Evolutionary conservation across 2,888 invertebrate genomes (phyloP), one percentile per base, ranked within the genome.

Genomic region (Noctua janthe): DNA sequence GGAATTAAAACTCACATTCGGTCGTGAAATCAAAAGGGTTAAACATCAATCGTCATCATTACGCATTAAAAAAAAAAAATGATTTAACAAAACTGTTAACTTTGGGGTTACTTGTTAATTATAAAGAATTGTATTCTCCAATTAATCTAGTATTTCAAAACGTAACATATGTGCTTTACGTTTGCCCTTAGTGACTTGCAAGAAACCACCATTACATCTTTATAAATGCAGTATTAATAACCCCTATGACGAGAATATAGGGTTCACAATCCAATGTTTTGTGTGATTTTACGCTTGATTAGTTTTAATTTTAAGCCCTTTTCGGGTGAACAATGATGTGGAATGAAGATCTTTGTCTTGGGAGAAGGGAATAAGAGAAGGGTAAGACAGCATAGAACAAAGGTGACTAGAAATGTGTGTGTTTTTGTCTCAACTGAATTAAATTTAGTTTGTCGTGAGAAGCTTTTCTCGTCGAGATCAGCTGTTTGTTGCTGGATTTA

Each of bases 271-370:
- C 1, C 7, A 43, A 10, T 75, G 78, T 85, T 74, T 76, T 71
- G 62, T 83, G 71, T 73, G 66, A 72, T 82, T 84, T 20, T 59
- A 89, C 82, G 89, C 81, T 78, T 91, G 91, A 92, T 93, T 91
- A 91, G 89, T 91, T 92, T 92, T 92, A 90, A 92, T 91, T 91
- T 91, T 88, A 91, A 92, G 92, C 93, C 94, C 92, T 93, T 94
- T 93, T 92, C 89, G 94, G 94, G 94, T 95, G 95, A 94, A 95
- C 94, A 94, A 92, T 91, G 90, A 87, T 84, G 92, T 94, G 95
- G 94, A 94, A 87, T 87, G 93, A 93, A 94, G 95, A 95, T 92
- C 92, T 92, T 88, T 88, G 88, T 88, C 92, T 92, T 89, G 71
- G 23, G 54, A 74, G 78, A 71, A 56, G 67, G 80, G n/a, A 51